Percentiles rank a stretch among this genome's conserved stretches.
Evolutionary conservation across 2,888 invertebrate genomes (phyloP).

Genomic region (Nematopogon swammerdamellus): DNA sequence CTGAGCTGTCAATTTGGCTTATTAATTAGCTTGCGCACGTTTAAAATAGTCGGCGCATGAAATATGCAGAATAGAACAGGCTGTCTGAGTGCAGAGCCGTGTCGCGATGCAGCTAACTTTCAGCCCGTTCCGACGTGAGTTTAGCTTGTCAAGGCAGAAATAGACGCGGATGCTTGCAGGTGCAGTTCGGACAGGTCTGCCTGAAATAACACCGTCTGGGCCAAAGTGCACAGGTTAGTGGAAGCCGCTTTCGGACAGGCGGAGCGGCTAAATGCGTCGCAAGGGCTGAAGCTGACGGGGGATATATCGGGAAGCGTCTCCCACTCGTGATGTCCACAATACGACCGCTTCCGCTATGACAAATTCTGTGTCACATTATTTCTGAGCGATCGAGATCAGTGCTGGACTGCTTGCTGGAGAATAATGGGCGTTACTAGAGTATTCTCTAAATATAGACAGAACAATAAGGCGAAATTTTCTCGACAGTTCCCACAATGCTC

Average conservation of each 20-base stretch:
- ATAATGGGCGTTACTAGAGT: too few relatives aligned
- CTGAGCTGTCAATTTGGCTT: background rate
- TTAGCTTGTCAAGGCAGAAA: background rate
- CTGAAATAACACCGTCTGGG: background rate
- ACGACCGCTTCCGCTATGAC: too few relatives aligned
- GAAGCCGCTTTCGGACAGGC: background rate
- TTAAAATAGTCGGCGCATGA: background rate
- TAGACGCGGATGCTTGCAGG: background rate
- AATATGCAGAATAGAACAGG: background rate
- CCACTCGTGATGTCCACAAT: too few relatives aligned
- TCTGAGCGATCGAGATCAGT: too few relatives aligned
- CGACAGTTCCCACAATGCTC: too few relatives aligned
- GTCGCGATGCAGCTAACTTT: background rate
- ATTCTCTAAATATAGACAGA: too few relatives aligned
- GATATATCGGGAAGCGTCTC: background rate
- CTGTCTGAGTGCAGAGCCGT: background rate
- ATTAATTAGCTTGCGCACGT: background rate
- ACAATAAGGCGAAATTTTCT: too few relatives aligned
- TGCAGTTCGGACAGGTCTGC: background rate
- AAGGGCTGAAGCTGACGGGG: background rate
- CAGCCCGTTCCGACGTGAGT: background rate
- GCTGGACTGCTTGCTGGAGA: too few relatives aligned
- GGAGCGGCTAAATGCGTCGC: background rate
- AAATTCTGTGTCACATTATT: too few relatives aligned
- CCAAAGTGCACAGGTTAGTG: background rate